These are phyloP conservation scores for Meandrina meandrites DNA, from an alignment of 92 coral and sea anemone genomes.

Conservation along the genomic window DNA sequence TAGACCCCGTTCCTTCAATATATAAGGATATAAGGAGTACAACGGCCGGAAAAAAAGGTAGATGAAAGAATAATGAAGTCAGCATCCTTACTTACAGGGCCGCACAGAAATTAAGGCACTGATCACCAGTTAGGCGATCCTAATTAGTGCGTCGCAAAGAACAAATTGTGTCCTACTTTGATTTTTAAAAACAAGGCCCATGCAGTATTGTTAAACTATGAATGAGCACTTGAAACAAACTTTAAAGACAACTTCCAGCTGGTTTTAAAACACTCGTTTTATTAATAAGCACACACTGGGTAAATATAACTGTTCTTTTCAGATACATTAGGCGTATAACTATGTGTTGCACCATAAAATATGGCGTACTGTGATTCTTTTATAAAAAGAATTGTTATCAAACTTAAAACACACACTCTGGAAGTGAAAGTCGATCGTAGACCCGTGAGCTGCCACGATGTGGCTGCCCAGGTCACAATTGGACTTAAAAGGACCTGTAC, in stretches of 20 bases:
- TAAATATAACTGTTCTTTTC: neutral
- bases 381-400: conserved; percentile 36
- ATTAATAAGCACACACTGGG: neutral
- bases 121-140: no score
- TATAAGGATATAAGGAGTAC: no score
- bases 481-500: neutral
- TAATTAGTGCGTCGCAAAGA: no score
- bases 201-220: no score
- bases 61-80: no score
- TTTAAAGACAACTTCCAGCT: neutral
- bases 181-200: no score
- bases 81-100: no score
- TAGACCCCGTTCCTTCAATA: no score
- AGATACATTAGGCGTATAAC: neutral
- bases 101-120: no score
- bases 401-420: conserved; percentile 15
- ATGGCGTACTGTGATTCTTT: conserved; percentile 32
- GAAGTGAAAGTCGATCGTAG: neutral
- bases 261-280: neutral
- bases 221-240: no score
- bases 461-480: neutral
- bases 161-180: no score
- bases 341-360: conserved; percentile 1
- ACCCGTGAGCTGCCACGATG: neutral
- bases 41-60: no score